Percentiles rank a stretch among this genome's conserved stretches.
Evolutionary conservation across 2,113 vertebrate species (phyloP).

Genomic region (Drymodes brunneopygia): DNA sequence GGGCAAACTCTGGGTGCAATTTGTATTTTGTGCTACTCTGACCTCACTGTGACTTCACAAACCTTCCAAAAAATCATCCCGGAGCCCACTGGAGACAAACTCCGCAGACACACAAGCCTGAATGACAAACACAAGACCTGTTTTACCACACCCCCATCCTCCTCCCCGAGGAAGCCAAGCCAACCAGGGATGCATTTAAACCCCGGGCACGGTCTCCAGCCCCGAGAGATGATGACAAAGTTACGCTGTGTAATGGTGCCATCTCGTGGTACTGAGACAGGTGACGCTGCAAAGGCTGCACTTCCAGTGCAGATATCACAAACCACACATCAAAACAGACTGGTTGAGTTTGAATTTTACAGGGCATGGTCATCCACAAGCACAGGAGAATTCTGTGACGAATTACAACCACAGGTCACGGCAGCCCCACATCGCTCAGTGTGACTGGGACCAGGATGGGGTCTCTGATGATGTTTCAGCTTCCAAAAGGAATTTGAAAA

Average conservation of each 20-base stretch:
- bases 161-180: not conserved
- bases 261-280: slow-evolving; percentile 54
- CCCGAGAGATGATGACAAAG: not conserved
- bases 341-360: not conserved
- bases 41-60: not conserved
- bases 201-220: not conserved
- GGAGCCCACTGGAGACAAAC: not conserved
- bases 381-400: not conserved
- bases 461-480: not conserved
- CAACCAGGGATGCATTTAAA: not conserved
- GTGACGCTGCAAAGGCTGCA: not conserved
- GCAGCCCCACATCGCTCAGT: accelerated
- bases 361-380: not conserved
- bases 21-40: not conserved
- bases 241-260: slow-evolving; percentile 61
- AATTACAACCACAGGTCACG: not conserved
- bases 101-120: not conserved
- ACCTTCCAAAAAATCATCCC: not conserved
- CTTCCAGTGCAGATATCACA: not conserved
- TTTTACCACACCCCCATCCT: not conserved
- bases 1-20: not conserved
- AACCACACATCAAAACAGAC: not conserved
- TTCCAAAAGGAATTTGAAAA: not conserved
- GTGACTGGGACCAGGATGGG: accelerated
- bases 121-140: not conserved